These are phyloP conservation scores for Neolamprologus multifasciatus DNA, from an alignment of 2,797 vertebrate species.

Conservation along the genomic window DNA sequence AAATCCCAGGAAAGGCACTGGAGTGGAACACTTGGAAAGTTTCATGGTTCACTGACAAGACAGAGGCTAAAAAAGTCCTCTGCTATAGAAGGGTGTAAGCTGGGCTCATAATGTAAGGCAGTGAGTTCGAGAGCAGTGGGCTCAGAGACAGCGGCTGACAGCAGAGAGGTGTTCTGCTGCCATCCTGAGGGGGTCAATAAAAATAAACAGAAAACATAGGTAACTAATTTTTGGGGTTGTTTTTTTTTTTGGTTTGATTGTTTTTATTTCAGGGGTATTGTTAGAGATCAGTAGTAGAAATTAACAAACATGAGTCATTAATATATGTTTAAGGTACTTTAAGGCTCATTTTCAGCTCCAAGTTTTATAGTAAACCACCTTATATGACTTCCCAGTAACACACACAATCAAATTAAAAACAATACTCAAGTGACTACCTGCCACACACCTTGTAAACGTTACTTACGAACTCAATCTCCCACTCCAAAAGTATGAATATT, in stretches of 20 bases:
- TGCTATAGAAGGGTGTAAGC: slow-evolving; percentile 3
- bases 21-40: neutral
- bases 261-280: neutral
- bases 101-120: slow-evolving; percentile 50
- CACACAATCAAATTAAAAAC: neutral
- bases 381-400: neutral
- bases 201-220: neutral
- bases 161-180: neutral
- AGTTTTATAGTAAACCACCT: neutral
- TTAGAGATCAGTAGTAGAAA: neutral
- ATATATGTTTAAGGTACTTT: accelerated
- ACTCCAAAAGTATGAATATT: neutral
- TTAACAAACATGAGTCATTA: neutral
- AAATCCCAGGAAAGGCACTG: neutral
- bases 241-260: neutral
- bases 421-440: neutral
- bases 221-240: neutral
- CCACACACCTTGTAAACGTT: neutral
- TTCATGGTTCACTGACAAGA: slow-evolving; percentile 66
- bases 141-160: slow-evolving; percentile 59
- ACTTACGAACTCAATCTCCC: neutral
- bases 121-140: slow-evolving; percentile 79
- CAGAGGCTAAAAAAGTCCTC: slow-evolving; percentile 16
- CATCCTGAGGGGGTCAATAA: neutral
- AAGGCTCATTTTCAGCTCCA: neutral